Evolutionary conservation across 35 echinoderm and acorn worm species (phyloP).

Genomic region (Acanthaster planci): DNA sequence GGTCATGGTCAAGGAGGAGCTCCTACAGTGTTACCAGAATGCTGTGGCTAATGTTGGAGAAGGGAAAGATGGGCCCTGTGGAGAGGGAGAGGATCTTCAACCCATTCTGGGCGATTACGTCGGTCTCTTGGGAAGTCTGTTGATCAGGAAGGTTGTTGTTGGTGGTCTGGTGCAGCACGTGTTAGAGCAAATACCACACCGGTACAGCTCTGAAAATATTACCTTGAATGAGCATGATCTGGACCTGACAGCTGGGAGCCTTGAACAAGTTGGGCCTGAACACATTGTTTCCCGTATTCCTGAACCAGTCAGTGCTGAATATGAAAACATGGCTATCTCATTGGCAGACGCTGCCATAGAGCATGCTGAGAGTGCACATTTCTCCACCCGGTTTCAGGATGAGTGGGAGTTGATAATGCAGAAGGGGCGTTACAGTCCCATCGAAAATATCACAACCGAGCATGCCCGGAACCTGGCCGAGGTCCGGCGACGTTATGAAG

Average conservation of each 20-base stretch:
- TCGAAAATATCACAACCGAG: conserved; percentile 61
- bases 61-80: conserved; percentile 7
- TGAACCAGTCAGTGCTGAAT: conserved; percentile 37
- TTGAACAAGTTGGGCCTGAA: conserved; percentile 18
- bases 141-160: conserved; percentile 35
- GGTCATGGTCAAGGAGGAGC: conserved; percentile 39
- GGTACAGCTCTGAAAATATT: background rate
- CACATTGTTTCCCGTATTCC: background rate
- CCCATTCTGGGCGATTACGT: conserved; percentile 30
- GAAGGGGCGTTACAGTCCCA: conserved; percentile 5
- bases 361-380: conserved; percentile 39
- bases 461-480: conserved; percentile 63
- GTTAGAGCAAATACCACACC: background rate
- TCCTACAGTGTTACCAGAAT: conserved; percentile 60
- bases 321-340: conserved; percentile 40
- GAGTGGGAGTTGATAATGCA: conserved; percentile 34
- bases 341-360: conserved; percentile 48
- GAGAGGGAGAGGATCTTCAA: conserved; percentile 18
- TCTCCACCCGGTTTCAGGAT: conserved; percentile 25
- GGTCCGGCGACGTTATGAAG: conserved; percentile 57
- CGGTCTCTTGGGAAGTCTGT: conserved; percentile 20
- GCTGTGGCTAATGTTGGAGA: conserved; percentile 28
- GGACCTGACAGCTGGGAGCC: conserved; percentile 31
- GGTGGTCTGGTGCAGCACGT: conserved; percentile 21
- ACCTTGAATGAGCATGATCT: background rate